These are phyloP conservation scores for Diplosoma virens DNA, from an alignment of 23 tunicate species.

Conservation along the genomic window DNA sequence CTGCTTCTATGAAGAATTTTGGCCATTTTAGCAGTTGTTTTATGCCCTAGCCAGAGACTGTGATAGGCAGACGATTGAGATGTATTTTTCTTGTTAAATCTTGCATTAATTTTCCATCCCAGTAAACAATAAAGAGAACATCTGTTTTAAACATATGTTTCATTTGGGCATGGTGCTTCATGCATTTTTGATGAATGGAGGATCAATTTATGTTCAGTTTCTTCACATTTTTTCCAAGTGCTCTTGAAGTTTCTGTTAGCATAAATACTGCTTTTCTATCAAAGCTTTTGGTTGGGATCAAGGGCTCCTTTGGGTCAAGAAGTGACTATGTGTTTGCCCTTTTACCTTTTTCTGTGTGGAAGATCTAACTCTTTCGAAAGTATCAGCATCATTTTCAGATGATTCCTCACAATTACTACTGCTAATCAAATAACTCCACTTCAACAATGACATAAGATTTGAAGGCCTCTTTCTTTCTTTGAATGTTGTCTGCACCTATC, in stretches of 20 bases:
- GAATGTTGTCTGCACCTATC: not conserved
- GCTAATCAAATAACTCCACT: slow-evolving; percentile 19
- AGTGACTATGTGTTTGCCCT: slow-evolving; percentile 5
- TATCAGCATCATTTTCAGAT: slow-evolving; percentile 25
- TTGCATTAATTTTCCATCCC: slow-evolving; percentile 34
- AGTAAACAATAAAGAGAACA: slow-evolving; percentile 12
- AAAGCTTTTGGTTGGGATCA: slow-evolving; percentile 3
- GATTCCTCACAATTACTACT: slow-evolving; percentile 4
- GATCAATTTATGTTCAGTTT: slow-evolving; percentile 5
- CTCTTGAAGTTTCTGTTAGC: not conserved
- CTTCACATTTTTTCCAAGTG: too few relatives aligned
- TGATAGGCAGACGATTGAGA: slow-evolving; percentile 3
- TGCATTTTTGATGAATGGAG: not conserved
- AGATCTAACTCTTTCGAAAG: slow-evolving; percentile 25
- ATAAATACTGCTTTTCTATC: slow-evolving; percentile 13
- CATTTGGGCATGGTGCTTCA: slow-evolving; percentile 13
- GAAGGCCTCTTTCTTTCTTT: not conserved
- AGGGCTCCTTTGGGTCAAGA: slow-evolving; percentile 13
- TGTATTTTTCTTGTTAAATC: slow-evolving; percentile 18
- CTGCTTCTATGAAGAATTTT: slow-evolving; percentile 11
- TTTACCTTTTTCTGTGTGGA: slow-evolving; percentile 16
- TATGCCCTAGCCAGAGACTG: slow-evolving; percentile 21
- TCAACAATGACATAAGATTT: not conserved
- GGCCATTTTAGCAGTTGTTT: slow-evolving; percentile 18
- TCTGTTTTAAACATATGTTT: not conserved